phyloP scores from a whole-genome alignment of 2,888 invertebrate genomes.

The Boloria euphrosyne region DNA sequence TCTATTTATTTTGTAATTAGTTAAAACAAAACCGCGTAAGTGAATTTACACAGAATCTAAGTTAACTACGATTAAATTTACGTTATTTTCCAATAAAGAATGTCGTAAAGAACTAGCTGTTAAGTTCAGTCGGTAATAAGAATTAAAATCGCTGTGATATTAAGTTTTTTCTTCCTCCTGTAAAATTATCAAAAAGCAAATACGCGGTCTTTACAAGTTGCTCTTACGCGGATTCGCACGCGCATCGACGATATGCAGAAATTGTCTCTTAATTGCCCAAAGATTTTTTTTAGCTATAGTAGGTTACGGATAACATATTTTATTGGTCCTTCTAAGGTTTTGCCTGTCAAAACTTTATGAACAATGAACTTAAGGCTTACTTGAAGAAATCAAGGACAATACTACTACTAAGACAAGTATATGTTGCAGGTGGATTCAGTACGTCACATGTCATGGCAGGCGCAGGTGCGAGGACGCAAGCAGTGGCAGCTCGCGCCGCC shows the following conservation, averaged over 20 bases:
- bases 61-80: neutral
- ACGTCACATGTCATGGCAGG: conserved; percentile 97
- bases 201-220: neutral
- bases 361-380: neutral
- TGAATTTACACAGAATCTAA: conserved; percentile 8
- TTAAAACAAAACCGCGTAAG: conserved; percentile 1
- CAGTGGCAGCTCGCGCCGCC: conserved; percentile 95
- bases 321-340: too few species aligned
- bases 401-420: neutral
- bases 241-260: too few species aligned
- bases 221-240: too few species aligned
- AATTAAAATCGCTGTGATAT: conserved; percentile 19
- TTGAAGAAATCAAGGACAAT: neutral
- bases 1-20: conserved; percentile 2
- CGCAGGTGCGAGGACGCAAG: conserved; percentile 94
- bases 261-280: too few species aligned
- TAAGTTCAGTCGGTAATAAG: conserved; percentile 27
- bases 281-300: too few species aligned
- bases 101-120: conserved; percentile 43
- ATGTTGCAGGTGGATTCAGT: conserved; percentile 93
- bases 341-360: too few species aligned
- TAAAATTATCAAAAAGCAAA: conserved; percentile 3
- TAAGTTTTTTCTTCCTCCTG: conserved; percentile 1
- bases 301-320: too few species aligned
- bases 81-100: conserved; percentile 1